Conservation (phyloP, 1,140 invertebrate genomes). For the Thalassaphorura encarpata region DNA sequence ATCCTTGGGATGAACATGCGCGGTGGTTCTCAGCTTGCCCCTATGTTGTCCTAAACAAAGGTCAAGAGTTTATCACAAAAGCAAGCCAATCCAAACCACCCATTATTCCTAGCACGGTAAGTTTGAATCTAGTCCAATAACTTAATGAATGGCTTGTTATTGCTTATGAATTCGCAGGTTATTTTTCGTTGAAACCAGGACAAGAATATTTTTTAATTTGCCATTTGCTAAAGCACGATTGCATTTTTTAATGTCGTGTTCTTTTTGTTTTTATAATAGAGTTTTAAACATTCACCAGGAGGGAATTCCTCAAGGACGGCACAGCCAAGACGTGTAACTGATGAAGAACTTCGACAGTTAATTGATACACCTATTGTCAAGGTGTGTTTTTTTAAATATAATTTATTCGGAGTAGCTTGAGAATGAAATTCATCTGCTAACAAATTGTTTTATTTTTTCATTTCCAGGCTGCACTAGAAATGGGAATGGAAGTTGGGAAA, state of each 20-base stretch:
- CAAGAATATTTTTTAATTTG: not conserved
- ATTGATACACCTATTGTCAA: conserved; percentile 24
- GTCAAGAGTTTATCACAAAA: conserved; percentile 50
- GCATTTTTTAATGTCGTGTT: too few species aligned
- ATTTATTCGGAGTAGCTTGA: not conserved
- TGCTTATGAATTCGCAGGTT: too few species aligned
- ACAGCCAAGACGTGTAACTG: too few species aligned
- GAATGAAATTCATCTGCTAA: not conserved
- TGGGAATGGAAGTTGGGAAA: conserved; percentile 56
- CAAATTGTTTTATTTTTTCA: not conserved
- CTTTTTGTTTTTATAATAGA: too few species aligned
- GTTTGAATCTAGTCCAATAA: too few species aligned
- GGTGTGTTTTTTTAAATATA: conserved; percentile 2
- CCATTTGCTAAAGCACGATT: too few species aligned
- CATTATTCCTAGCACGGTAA: too few species aligned
- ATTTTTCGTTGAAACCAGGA: not conserved
- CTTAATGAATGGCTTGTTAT: too few species aligned
- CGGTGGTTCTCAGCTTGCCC: conserved; percentile 77
- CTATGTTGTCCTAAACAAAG: conserved; percentile 66
- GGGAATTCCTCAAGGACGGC: too few species aligned
- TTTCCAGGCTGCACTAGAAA: conserved; percentile 49
- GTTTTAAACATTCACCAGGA: too few species aligned
- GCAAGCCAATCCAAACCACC: not conserved
- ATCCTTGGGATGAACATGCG: conserved; percentile 83
- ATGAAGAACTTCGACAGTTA: conserved; percentile 19